A percentile compares a stretch with the other conserved stretches of the same genome.
Evolutionary conservation across 1,140 invertebrate genomes (phyloP).

Genomic region (Nylanderia fulva): DNA sequence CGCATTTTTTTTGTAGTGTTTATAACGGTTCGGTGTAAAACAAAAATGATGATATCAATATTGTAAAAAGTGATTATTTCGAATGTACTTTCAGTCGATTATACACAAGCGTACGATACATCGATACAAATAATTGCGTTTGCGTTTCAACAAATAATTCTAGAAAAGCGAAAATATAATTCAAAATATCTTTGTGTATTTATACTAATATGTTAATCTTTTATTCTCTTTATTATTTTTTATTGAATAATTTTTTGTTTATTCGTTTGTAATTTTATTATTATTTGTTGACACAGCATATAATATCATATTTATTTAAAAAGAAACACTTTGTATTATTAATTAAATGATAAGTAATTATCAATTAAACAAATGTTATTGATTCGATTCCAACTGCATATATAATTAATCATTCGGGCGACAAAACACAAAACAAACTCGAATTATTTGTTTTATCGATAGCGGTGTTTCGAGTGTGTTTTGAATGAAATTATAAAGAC

Average conservation of each 20-base stretch:
- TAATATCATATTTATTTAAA: neutral
- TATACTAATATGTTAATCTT: neutral
- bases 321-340: constrained; percentile 7
- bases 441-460: neutral
- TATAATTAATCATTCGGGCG: constrained; percentile 12
- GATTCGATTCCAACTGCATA: too few relatives aligned
- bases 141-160: neutral
- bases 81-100: constrained; percentile 25
- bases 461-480: neutral
- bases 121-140: constrained; percentile 26
- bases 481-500: neutral
- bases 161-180: neutral
- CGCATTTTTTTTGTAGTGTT: constrained; percentile 25
- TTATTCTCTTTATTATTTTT: neutral
- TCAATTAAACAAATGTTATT: constrained; percentile 23
- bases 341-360: constrained; percentile 25
- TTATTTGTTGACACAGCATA: neutral
- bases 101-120: neutral
- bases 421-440: neutral
- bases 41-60: constrained; percentile 19
- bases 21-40: constrained; percentile 50
- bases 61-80: constrained; percentile 62
- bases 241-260: neutral
- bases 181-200: neutral
- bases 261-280: neutral